A percentile compares a stretch with the other conserved stretches of the same genome.
Evolutionary conservation across 35 echinoderm and acorn worm species (phyloP).

Genomic region (Ophioderma brevispina): DNA sequence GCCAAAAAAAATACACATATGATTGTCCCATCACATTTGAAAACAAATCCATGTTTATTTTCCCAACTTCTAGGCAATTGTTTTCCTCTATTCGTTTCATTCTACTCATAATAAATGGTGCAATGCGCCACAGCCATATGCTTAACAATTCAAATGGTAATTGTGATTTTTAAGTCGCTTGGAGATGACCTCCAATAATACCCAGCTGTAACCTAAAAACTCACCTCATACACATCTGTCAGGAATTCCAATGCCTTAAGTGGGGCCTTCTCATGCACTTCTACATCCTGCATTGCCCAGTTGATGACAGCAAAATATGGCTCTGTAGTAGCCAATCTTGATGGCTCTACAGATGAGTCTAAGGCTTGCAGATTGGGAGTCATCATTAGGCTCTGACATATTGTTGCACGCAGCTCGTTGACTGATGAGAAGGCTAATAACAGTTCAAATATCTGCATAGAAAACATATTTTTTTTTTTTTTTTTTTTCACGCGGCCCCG

Average conservation of each 20-base stretch:
- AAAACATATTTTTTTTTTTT: no score
- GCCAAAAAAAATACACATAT: no score
- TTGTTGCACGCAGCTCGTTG: slow-evolving; percentile 30
- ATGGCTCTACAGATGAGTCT: background rate
- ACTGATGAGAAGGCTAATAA: slow-evolving; percentile 63
- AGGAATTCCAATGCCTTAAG: slow-evolving; percentile 63
- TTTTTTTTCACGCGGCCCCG: no score
- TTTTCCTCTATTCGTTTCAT: no score
- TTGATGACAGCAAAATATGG: slow-evolving; percentile 60
- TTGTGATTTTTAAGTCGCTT: no score
- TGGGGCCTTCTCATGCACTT: slow-evolving; percentile 30
- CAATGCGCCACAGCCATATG: no score
- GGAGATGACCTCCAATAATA: no score
- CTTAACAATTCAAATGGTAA: no score
- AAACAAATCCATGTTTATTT: no score
- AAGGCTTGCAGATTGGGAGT: slow-evolving; percentile 24
- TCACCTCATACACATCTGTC: slow-evolving; percentile 76
- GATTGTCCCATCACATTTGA: no score
- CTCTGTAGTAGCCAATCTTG: slow-evolving; percentile 10
- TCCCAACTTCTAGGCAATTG: no score
- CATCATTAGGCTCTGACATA: slow-evolving; percentile 66
- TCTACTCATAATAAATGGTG: no score
- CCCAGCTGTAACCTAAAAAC: slow-evolving; percentile 6
- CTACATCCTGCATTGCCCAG: slow-evolving; percentile 48
- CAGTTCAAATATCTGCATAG: slow-evolving; percentile 68